These are phyloP conservation scores for Tholera decimalis DNA, from an alignment of 2,888 invertebrate genomes.

Conservation along the genomic window DNA sequence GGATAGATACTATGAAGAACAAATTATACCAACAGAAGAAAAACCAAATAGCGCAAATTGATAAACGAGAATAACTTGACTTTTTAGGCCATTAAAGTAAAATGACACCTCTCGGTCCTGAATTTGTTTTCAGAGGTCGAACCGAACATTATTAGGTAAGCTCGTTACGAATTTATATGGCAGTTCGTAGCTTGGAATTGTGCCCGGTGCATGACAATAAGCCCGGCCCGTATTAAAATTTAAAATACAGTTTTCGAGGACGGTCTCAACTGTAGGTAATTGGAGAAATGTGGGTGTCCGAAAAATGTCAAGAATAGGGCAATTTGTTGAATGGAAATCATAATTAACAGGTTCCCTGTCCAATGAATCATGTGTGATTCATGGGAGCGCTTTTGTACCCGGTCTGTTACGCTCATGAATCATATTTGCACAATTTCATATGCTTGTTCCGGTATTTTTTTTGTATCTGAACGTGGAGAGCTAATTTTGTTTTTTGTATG, in stretches of 20 bases:
- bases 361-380: too few relatives aligned
- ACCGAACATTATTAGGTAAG: constrained; percentile 25
- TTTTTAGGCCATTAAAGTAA: neutral
- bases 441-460: too few relatives aligned
- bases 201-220: constrained; percentile 43
- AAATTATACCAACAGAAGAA: too few relatives aligned
- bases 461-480: too few relatives aligned
- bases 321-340: neutral
- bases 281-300: constrained; percentile 2
- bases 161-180: constrained; percentile 31
- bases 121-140: constrained; percentile 24
- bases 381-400: too few relatives aligned
- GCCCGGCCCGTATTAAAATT: constrained; percentile 32
- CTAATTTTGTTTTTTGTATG: too few relatives aligned
- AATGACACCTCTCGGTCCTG: neutral
- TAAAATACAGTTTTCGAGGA: constrained; percentile 23
- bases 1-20: neutral
- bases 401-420: too few relatives aligned
- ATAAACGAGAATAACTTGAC: neutral
- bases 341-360: too few relatives aligned
- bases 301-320: constrained; percentile 12
- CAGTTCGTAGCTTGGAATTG: constrained; percentile 10
- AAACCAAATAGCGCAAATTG: neutral
- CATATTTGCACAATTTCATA: too few relatives aligned
- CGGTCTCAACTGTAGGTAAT: constrained; percentile 13